Conservation (phyloP, 2,113 vertebrate species). For the Macrotis lagotis region DNA sequence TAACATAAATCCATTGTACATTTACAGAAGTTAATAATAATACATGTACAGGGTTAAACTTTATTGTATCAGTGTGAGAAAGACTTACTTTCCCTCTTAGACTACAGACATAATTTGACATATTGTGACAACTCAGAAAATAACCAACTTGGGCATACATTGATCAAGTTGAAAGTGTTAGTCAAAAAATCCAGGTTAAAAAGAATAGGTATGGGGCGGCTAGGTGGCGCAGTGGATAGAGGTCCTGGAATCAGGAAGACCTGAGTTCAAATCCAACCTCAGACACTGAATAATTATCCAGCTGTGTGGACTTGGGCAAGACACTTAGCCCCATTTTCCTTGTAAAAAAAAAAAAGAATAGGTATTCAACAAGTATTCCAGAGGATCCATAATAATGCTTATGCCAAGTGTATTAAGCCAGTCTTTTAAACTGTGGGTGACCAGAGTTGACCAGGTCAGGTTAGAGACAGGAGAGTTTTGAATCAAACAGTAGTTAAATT, state of each 20-base stretch:
- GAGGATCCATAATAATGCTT: neutral
- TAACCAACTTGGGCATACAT: neutral
- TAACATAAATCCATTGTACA: constrained; percentile 10
- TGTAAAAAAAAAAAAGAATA: too few relatives aligned
- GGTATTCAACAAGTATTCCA: neutral
- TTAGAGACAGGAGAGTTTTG: too few relatives aligned
- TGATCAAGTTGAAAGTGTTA: neutral
- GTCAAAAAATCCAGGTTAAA: neutral
- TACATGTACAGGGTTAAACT: neutral
- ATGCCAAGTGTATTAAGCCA: too few relatives aligned
- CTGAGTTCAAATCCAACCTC: too few relatives aligned
- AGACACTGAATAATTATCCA: too few relatives aligned
- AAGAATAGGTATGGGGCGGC: neutral
- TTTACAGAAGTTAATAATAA: neutral
- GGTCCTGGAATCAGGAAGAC: too few relatives aligned
- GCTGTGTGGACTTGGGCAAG: too few relatives aligned
- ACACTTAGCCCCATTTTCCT: too few relatives aligned
- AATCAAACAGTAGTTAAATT: too few relatives aligned
- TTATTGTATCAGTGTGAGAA: neutral
- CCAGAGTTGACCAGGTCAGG: too few relatives aligned
- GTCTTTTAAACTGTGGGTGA: too few relatives aligned
- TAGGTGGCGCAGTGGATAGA: too few relatives aligned
- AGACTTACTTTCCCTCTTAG: neutral
- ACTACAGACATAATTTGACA: neutral
- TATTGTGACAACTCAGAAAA: neutral